Conservation (phyloP, 1,140 invertebrate species). For the Campoletis sonorensis region DNA sequence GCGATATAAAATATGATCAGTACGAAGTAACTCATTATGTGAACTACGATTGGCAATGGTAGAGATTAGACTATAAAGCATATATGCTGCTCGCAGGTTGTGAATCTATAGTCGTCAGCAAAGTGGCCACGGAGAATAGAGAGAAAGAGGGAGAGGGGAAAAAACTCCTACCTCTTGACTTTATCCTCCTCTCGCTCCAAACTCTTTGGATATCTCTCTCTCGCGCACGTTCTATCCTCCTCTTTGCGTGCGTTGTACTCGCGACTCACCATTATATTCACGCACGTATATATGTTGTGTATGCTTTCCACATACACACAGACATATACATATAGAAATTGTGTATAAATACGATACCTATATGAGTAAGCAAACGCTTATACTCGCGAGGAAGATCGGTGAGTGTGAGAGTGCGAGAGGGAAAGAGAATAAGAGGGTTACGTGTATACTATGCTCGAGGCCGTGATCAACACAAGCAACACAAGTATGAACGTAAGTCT, state of each 20-base stretch:
- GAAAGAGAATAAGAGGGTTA: constrained; percentile 1
- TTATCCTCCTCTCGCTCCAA: constrained; percentile 11
- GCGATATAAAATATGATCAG: too few relatives aligned
- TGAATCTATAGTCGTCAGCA: constrained; percentile 23
- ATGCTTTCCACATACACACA: not conserved
- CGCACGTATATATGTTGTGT: not conserved
- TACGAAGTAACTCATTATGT: too few relatives aligned
- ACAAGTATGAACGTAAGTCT: constrained; percentile 32
- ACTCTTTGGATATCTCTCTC: constrained; percentile 24
- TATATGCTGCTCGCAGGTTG: constrained; percentile 9
- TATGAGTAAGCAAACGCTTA: not conserved
- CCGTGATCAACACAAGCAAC: constrained; percentile 34
- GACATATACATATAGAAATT: not conserved
- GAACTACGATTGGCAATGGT: too few relatives aligned
- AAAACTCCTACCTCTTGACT: not conserved
- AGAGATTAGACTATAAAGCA: not conserved
- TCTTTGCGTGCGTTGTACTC: constrained; percentile 47
- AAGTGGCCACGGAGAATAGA: not conserved
- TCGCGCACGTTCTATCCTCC: constrained; percentile 24
- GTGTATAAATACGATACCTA: not conserved
- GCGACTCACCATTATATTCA: constrained; percentile 7
- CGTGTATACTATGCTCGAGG: constrained; percentile 48
- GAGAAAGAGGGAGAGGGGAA: not conserved
- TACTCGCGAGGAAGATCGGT: not conserved
- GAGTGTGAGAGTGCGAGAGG: not conserved